A percentile compares a stretch with the other conserved stretches of the same genome.
phyloP scores from a whole-genome alignment of 2,888 invertebrate genomes.

The Operophtera brumata region DNA sequence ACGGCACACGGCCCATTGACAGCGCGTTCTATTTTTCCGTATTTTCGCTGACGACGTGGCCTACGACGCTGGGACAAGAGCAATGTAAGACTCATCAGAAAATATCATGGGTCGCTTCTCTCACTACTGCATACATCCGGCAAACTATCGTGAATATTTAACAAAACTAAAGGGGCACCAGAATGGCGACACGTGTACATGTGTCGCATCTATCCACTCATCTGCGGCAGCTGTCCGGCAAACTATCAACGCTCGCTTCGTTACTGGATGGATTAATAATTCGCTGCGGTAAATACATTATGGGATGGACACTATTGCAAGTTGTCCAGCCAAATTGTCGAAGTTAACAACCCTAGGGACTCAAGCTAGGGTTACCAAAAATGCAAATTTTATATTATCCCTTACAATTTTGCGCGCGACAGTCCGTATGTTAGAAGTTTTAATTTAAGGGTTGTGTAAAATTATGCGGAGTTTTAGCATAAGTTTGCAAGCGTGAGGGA shows the following conservation, averaged over 20 bases:
- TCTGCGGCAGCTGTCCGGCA: constrained; percentile 26
- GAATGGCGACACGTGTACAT: neutral
- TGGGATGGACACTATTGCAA: constrained; percentile 66
- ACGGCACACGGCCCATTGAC: too few species aligned
- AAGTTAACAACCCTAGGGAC: constrained; percentile 71
- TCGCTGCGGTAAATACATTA: constrained; percentile 77
- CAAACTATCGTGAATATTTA: neutral
- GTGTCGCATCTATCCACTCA: constrained; percentile 16
- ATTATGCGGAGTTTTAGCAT: constrained; percentile 26
- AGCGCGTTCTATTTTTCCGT: too few species aligned
- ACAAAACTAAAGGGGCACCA: neutral
- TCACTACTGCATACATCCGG: neutral
- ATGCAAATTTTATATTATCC: constrained; percentile 22
- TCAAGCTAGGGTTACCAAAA: constrained; percentile 29
- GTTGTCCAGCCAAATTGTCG: constrained; percentile 70
- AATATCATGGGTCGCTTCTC: neutral
- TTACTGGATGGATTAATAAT: constrained; percentile 76
- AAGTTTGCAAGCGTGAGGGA: constrained; percentile 26
- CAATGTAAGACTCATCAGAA: neutral
- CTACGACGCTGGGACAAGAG: too few species aligned
- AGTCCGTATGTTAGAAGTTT: constrained; percentile 25
- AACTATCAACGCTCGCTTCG: constrained; percentile 66
- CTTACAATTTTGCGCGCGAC: constrained; percentile 18
- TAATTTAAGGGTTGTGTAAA: constrained; percentile 25
- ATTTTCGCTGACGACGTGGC: too few species aligned